Conservation (phyloP, 2,113 vertebrate genomes). For the Corynorhinus townsendii region DNA sequence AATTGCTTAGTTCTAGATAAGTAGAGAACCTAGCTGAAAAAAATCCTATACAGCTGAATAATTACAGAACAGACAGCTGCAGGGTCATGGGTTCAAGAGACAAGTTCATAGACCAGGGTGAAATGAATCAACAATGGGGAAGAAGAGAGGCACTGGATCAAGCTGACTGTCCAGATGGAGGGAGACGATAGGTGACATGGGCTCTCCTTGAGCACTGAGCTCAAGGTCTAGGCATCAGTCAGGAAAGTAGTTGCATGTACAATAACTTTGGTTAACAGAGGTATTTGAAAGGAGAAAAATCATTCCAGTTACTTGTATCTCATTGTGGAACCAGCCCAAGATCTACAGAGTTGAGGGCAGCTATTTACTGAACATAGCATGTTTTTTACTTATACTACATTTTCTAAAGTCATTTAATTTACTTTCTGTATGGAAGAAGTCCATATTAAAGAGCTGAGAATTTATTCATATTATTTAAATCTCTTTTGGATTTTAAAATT, state of each 20-base stretch:
- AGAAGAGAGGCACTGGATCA: not conserved
- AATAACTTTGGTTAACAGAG: not conserved
- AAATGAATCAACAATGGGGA: not conserved
- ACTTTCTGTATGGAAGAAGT: not conserved
- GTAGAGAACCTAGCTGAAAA: not conserved
- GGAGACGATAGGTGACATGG: not conserved
- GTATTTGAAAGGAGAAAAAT: not conserved
- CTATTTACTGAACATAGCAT: not conserved
- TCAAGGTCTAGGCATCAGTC: not conserved
- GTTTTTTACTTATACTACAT: not conserved
- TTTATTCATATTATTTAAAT: not conserved
- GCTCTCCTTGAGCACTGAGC: not conserved
- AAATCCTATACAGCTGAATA: not conserved
- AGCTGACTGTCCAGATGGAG: not conserved
- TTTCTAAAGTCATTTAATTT: not conserved
- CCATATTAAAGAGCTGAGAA: not conserved
- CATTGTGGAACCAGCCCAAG: not conserved
- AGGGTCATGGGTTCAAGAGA: not conserved
- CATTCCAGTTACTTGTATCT: not conserved
- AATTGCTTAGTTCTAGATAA: not conserved
- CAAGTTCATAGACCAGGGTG: accelerated
- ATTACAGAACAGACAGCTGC: not conserved
- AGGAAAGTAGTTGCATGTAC: not conserved
- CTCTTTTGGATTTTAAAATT: not conserved
- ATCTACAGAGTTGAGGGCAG: not conserved